These are phyloP conservation scores for Anoplopoma fimbria DNA, from an alignment of 2,113 vertebrate genomes.

Conservation along the genomic window DNA sequence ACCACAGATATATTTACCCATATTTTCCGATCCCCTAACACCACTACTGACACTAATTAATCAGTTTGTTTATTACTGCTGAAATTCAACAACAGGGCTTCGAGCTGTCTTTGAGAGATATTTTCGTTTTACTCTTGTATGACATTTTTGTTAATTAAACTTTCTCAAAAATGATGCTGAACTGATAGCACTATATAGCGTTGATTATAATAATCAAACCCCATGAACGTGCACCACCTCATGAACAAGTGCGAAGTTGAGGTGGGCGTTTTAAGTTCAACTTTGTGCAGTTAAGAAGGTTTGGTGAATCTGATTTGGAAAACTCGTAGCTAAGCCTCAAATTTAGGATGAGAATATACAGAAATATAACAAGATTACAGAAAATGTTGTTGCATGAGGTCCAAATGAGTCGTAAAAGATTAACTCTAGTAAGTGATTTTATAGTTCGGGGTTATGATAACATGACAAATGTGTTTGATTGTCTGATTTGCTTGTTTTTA, in stretches of 20 bases:
- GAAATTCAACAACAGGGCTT: no score
- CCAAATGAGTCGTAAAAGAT: not conserved
- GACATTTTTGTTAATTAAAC: conserved; percentile 6
- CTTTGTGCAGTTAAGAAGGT: not conserved
- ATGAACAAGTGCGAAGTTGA: not conserved
- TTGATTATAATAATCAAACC: not conserved
- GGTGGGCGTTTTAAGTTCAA: not conserved
- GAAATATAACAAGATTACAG: no score
- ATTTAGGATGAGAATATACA: not conserved
- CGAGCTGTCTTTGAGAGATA: not conserved
- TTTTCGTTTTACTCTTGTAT: not conserved
- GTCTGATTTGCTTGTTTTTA: not conserved
- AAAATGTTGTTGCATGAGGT: not conserved
- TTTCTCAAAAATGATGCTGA: not conserved
- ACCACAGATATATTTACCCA: not conserved
- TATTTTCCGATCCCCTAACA: not conserved
- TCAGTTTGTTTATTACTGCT: no score
- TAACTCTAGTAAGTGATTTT: not conserved
- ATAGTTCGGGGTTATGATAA: not conserved
- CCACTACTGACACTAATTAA: not conserved
- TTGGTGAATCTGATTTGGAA: not conserved
- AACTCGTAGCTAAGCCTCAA: not conserved
- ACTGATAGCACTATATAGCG: not conserved
- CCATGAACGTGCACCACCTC: not conserved
- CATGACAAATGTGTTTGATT: not conserved